Evolutionary conservation across 2,888 invertebrate genomes (phyloP), one percentile per base, ranked within the genome.

Genomic region (Pyrochroa serraticornis): DNA sequence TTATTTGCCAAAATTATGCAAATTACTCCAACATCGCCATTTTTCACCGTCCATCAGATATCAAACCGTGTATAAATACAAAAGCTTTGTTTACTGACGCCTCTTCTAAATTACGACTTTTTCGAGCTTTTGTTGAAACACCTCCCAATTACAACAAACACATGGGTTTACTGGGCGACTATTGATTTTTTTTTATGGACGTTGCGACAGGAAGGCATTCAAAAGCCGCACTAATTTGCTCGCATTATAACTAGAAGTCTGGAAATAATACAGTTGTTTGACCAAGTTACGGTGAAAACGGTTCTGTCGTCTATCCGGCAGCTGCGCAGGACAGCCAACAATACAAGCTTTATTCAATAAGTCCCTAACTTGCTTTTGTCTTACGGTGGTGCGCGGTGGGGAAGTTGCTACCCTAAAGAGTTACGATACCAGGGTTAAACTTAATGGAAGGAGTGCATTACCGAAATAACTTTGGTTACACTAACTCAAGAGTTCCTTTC

Each of bases 401-500:
- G 66, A 62, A 65, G 62, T 62, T 61, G 56, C 67, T 64, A 64
- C 65, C 65, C 56, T 38, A 55, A 65, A 68, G 70, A 70, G 68
- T 70, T 70, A 70, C 70, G 68, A 67, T 64, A 64, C 46, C 59
- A 47, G 59, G 54, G 59, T 59, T 59, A 59, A 55, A 59, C 54
- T 59, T 71, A 73, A 73, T 73, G 72, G 73, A 71, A 71, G 73
- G 71, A 75, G 75, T 77, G 75, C 76, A 77, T 77, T 77, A 77
- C 75, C 70, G 70, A 73, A 76, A 77, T 77, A 77, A 76, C 75
- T 76, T 76, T 70, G 75, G 75, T 71, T 73, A 72, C 71, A 71
- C 70, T 68, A 68, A 72, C 68, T 72, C 66, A 64, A 62, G 62
- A 61, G 65, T 63, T 63, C 58, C 62, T 61, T 64, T 58, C 56